Evolutionary conservation across 53 echinoderm and acorn worm genomes (phyloP), one percentile per base, ranked within the genome.

Genomic region (Paelopatides confundens): DNA sequence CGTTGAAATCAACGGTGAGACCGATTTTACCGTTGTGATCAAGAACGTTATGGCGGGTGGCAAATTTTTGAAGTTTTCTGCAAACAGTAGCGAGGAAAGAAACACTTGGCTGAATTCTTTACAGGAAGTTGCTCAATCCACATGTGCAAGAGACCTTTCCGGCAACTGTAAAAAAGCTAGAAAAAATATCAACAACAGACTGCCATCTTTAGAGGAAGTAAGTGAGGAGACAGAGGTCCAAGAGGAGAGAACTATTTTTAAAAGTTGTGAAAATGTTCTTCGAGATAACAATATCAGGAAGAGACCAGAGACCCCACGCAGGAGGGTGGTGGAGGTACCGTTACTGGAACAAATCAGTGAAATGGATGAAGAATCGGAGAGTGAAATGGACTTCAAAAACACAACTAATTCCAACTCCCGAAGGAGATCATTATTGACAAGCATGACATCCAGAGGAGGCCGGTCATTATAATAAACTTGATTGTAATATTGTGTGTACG

Each of bases 31-130:
- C 6, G 14, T 79, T 18, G 32, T 52, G 12, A 79, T 79, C 4
- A 79, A 79, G 33, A 52, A 79, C 79, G 29, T 11, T 29, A 52
- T 79, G 79, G 79, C 51, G 79, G 79, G 79, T 50, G 79, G 54
- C 18, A 79, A 31, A 52, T 52, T 43, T 31, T 32, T 79, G 31
- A 79, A 28, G 32, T 79, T 79, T 33, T 54, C 79, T 24, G 79
- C 26, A 33, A 48, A 51, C 7, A 79, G 54, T 53, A 4, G 52
- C 29, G 79, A 48, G 30, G 79, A 52, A 21, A 79, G 54, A 53
- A 53, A 79, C 79, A 52, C 79, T 6, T 79, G 79, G 79, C 17
- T 50, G 12, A 33, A 79, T 32, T 10, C 50, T 29, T 79, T 79
- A 15, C 79, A 79, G 33, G 26, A 48, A 17, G 30, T 79, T 11